A percentile compares a stretch with the other conserved stretches of the same genome.
phyloP scores from a whole-genome alignment of 2,797 vertebrate genomes.

The Artibeus lituratus region DNA sequence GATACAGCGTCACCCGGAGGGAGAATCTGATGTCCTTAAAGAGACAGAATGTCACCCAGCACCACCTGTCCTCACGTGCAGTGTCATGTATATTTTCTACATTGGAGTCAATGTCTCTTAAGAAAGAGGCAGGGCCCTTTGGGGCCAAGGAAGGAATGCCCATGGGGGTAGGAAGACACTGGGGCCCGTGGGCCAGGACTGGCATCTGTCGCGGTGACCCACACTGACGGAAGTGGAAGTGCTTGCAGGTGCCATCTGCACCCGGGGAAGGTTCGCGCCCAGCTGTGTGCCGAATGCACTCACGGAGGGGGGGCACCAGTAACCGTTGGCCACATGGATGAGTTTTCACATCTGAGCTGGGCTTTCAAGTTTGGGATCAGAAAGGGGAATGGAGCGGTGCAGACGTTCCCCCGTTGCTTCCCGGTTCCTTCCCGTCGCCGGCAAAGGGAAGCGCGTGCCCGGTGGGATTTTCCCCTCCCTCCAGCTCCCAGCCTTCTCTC shows the following conservation, averaged over 20 bases:
- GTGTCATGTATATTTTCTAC: conserved; percentile 16
- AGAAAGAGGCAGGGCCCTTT: background rate
- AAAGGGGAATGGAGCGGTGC: background rate
- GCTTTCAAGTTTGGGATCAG: background rate
- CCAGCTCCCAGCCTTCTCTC: background rate
- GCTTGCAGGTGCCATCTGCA: background rate
- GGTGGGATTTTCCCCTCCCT: background rate
- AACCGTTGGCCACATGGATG: background rate
- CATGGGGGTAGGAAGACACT: background rate
- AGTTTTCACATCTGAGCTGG: background rate
- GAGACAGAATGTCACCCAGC: background rate
- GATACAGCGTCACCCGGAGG: background rate
- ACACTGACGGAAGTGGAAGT: background rate
- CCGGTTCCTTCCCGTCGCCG: background rate
- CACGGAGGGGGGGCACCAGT: background rate
- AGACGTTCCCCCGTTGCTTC: background rate
- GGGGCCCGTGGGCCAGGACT: background rate
- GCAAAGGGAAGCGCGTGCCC: background rate
- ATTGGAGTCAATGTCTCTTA: background rate
- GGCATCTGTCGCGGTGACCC: background rate
- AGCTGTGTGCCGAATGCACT: background rate
- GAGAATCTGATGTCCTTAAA: background rate
- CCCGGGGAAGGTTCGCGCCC: background rate
- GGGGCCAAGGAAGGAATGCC: background rate
- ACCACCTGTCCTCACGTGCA: background rate